Conservation (phyloP, 2,797 vertebrate species). For the Vireo griseus region DNA sequence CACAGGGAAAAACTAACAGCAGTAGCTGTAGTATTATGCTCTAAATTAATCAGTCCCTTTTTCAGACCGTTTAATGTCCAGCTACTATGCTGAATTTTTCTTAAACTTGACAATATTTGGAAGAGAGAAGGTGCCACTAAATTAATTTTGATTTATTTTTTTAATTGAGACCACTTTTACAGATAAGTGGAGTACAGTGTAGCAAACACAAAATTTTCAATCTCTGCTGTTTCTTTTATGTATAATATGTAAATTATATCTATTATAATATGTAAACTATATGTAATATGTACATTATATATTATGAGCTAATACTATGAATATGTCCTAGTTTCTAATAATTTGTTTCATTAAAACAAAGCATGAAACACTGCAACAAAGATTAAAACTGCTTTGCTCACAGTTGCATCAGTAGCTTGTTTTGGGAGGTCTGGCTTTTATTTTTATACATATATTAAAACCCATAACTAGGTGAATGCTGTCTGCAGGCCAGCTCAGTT, state of each 20-base stretch:
- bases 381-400: neutral
- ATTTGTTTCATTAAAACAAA: neutral
- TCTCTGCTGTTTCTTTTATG: neutral
- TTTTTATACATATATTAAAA: neutral
- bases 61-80: neutral
- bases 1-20: neutral
- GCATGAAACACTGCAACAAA: neutral
- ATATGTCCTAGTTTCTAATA: neutral
- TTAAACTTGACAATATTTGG: neutral
- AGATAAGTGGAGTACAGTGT: neutral
- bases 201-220: neutral
- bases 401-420: neutral
- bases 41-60: neutral
- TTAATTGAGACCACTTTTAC: neutral
- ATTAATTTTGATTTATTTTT: neutral
- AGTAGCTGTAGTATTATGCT: neutral
- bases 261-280: neutral
- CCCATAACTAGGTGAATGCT: neutral
- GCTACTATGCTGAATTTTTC: neutral
- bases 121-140: neutral
- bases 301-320: neutral
- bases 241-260: neutral
- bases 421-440: neutral
- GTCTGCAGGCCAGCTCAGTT: neutral
- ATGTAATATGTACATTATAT: neutral